Evolutionary conservation across 2,888 invertebrate genomes (phyloP).

Genomic region (Leptarthrus brevirostris): DNA sequence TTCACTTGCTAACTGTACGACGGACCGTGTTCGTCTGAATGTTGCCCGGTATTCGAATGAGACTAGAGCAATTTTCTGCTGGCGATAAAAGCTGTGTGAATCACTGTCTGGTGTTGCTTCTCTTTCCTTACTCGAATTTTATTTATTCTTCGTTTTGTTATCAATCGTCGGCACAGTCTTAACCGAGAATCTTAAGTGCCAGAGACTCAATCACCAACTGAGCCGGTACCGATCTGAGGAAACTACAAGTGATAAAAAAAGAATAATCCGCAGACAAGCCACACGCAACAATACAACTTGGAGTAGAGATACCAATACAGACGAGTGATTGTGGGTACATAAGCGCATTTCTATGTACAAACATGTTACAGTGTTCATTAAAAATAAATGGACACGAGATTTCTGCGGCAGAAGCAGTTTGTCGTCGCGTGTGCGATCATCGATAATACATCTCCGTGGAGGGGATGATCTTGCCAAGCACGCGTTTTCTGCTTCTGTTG

Average conservation of each 20-base stretch:
- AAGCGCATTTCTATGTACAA: slow-evolving; percentile 9
- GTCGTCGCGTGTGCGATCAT: slow-evolving; percentile 36
- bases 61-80: slow-evolving; percentile 30
- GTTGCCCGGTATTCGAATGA: slow-evolving; percentile 25
- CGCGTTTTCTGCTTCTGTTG: slow-evolving; percentile 36
- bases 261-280: slow-evolving; percentile 35
- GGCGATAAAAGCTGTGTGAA: slow-evolving; percentile 40
- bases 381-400: slow-evolving; percentile 35
- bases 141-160: slow-evolving; percentile 28
- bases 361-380: slow-evolving; percentile 22
- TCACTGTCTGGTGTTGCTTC: slow-evolving; percentile 22
- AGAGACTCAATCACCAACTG: slow-evolving; percentile 46
- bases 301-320: not conserved
- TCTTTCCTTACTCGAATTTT: slow-evolving; percentile 2
- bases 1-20: slow-evolving; percentile 25
- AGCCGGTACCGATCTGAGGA: slow-evolving; percentile 41
- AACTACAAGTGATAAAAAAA: slow-evolving; percentile 40
- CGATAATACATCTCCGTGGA: slow-evolving; percentile 18
- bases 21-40: slow-evolving; percentile 36
- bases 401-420: slow-evolving; percentile 22
- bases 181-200: slow-evolving; percentile 41
- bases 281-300: slow-evolving; percentile 34
- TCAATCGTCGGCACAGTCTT: slow-evolving; percentile 38
- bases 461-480: slow-evolving; percentile 37
- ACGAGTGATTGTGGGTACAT: not conserved